These are phyloP conservation scores for Thecocarcelia acutangulata DNA, from an alignment of 2,888 invertebrate species.

Conservation along the genomic window DNA sequence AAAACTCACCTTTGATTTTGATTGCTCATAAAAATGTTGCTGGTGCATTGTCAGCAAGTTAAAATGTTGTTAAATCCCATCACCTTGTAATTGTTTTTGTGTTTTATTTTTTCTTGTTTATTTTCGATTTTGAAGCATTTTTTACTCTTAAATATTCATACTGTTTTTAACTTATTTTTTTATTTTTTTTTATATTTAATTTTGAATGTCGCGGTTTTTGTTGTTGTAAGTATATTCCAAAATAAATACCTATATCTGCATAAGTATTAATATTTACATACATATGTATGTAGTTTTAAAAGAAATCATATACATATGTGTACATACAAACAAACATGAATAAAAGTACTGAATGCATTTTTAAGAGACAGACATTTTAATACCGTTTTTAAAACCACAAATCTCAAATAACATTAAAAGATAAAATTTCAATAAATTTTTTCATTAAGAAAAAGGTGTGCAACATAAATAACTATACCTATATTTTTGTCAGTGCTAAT, in stretches of 20 bases:
- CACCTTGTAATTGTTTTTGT: slow-evolving; percentile 67
- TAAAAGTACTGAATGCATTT: background rate
- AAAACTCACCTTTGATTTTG: slow-evolving; percentile 55
- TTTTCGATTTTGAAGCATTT: slow-evolving; percentile 3
- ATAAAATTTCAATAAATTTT: slow-evolving; percentile 61
- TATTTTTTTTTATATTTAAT: background rate
- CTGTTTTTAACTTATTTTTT: background rate
- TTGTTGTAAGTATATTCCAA: slow-evolving; percentile 32
- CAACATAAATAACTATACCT: too few relatives aligned
- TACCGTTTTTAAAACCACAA: slow-evolving; percentile 61
- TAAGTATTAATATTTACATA: background rate
- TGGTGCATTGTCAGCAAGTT: slow-evolving; percentile 64
- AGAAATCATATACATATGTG: background rate
- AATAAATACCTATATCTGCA: slow-evolving; percentile 22
- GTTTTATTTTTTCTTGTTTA: slow-evolving; percentile 28
- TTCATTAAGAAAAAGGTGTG: too few relatives aligned
- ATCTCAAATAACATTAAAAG: slow-evolving; percentile 61
- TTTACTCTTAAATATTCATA: slow-evolving; percentile 16
- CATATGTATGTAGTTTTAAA: background rate
- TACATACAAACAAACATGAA: background rate
- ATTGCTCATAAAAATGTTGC: slow-evolving; percentile 34
- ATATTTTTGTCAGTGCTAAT: too few relatives aligned
- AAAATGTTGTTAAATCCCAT: slow-evolving; percentile 62
- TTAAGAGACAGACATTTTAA: slow-evolving; percentile 20
- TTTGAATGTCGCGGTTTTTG: slow-evolving; percentile 6